A percentile compares a stretch with the other conserved stretches of the same genome.
These are phyloP conservation scores for Acrobasis repandana DNA, from an alignment of 2,888 invertebrate species.

Conservation along the genomic window DNA sequence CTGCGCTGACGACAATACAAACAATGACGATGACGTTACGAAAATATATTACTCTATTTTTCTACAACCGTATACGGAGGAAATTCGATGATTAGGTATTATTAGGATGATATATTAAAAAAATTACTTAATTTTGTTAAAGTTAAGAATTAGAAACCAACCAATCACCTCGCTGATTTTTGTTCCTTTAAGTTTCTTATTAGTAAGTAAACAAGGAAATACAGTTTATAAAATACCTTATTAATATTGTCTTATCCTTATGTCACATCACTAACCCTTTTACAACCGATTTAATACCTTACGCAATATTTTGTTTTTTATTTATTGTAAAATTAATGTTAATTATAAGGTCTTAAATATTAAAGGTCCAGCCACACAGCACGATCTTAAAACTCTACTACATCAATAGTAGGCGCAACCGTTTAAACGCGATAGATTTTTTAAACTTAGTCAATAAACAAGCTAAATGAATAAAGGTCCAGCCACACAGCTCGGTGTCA, in stretches of 20 bases:
- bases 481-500: background rate
- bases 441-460: too few relatives aligned
- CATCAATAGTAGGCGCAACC: background rate
- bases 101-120: too few relatives aligned
- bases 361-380: conserved; percentile 3
- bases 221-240: background rate
- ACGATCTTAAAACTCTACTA: background rate
- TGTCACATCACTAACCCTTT: conserved; percentile 44
- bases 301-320: background rate
- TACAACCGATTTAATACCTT: conserved; percentile 38
- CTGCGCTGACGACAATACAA: conserved; percentile 15
- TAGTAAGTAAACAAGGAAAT: background rate
- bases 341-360: too few relatives aligned
- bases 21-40: conserved; percentile 1
- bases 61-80: background rate
- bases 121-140: too few relatives aligned
- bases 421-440: conserved; percentile 26
- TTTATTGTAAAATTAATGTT: background rate
- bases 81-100: background rate
- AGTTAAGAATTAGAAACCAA: too few relatives aligned
- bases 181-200: too few relatives aligned
- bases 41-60: background rate
- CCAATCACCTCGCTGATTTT: too few relatives aligned
- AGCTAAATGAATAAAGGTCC: background rate
- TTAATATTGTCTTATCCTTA: background rate